Conservation (phyloP, 2,888 invertebrate genomes). For the Erynnis tages region DNA sequence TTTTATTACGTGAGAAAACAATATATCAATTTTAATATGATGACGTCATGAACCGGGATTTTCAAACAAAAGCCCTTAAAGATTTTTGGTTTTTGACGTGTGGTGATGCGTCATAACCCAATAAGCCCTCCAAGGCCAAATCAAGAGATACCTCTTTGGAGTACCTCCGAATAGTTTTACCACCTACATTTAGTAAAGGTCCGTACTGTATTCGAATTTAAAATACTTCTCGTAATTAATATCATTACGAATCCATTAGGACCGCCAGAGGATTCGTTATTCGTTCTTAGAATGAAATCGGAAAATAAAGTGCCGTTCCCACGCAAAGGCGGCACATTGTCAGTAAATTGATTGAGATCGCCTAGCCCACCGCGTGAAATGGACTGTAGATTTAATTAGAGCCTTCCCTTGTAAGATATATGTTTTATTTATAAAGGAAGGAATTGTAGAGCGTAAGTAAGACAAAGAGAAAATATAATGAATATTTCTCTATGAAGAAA, state of each 20-base stretch:
- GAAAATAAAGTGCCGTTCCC: conserved; percentile 12
- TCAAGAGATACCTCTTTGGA: no score
- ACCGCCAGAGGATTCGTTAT: not conserved
- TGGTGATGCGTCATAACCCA: no score
- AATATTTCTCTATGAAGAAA: no score
- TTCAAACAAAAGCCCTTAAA: no score
- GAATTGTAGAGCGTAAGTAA: not conserved
- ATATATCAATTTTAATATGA: no score
- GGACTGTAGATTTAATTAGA: conserved; percentile 47
- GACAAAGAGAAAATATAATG: not conserved
- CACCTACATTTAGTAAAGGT: no score
- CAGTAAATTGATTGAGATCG: conserved; percentile 49
- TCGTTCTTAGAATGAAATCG: conserved; percentile 9
- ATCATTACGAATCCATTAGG: not conserved
- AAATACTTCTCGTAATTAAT: not conserved
- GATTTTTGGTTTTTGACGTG: no score
- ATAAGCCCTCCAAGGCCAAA: no score
- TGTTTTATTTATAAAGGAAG: not conserved
- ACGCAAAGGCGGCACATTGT: conserved; percentile 47
- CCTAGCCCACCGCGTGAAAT: conserved; percentile 31
- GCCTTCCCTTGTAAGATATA: not conserved
- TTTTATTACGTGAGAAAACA: no score
- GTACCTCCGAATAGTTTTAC: no score
- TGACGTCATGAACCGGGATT: no score
- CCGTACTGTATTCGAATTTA: no score